phyloP scores from a whole-genome alignment of 2,888 invertebrate genomes.

The Acanthosepion lycidas region DNA sequence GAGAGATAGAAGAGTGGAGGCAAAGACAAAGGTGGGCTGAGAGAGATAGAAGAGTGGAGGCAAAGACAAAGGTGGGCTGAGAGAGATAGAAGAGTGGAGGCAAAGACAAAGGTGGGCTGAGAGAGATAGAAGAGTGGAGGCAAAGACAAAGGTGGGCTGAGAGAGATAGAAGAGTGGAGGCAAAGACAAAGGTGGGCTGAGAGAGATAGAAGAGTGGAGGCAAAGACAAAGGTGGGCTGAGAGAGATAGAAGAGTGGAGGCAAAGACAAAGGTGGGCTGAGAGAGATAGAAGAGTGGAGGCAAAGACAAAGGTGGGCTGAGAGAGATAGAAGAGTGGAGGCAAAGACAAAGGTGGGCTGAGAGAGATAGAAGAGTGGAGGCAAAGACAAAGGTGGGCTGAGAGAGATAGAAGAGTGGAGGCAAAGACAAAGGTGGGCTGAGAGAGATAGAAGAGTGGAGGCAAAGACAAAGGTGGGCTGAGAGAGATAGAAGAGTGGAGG shows the following conservation, averaged over 20 bases:
- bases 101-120: not conserved
- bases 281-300: not conserved
- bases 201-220: not conserved
- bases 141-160: not conserved
- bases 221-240: not conserved
- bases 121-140: not conserved
- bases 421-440: too few relatives aligned
- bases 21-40: too few relatives aligned
- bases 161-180: not conserved
- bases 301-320: not conserved
- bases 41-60: too few relatives aligned
- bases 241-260: not conserved
- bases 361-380: too few relatives aligned
- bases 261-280: not conserved
- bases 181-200: not conserved
- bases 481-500: too few relatives aligned
- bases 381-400: too few relatives aligned
- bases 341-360: not conserved
- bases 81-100: not conserved
- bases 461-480: too few relatives aligned
- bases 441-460: too few relatives aligned
- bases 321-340: too few relatives aligned
- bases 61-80: not conserved
- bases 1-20: too few relatives aligned
- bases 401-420: too few relatives aligned